A percentile compares a stretch with the other conserved stretches of the same genome.
These are phyloP conservation scores for Gadopsis bispinosus DNA, from an alignment of 2,797 vertebrate species.

Conservation along the genomic window DNA sequence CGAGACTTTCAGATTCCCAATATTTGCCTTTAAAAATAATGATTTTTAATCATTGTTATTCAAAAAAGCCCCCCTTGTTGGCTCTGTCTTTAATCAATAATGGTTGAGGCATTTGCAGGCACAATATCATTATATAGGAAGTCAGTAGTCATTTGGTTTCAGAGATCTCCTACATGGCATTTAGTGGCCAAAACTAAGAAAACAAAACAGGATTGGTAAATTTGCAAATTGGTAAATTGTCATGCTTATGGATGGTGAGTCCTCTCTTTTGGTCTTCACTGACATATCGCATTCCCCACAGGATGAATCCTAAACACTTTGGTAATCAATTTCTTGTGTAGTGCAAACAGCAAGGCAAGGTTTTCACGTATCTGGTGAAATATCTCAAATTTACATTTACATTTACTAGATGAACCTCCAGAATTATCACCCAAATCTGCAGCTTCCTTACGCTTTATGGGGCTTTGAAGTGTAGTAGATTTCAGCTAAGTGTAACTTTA, in stretches of 20 bases:
- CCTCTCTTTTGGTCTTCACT: too few species aligned
- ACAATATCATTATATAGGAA: slow-evolving; percentile 1
- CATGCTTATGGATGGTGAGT: too few species aligned
- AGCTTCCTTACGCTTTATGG: too few species aligned
- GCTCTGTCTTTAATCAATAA: slow-evolving; percentile 33
- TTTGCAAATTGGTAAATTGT: not conserved
- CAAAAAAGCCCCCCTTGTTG: not conserved
- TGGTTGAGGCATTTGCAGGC: slow-evolving; percentile 20
- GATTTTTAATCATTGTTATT: slow-evolving; percentile 29
- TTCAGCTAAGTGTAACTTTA: too few species aligned
- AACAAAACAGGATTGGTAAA: not conserved
- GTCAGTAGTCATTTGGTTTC: slow-evolving; percentile 1
- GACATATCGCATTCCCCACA: not conserved
- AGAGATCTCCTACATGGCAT: not conserved
- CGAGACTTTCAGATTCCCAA: slow-evolving; percentile 2
- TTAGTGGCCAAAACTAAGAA: not conserved
- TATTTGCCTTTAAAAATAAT: slow-evolving; percentile 25
- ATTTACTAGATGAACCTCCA: not conserved
- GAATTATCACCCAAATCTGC: not conserved
- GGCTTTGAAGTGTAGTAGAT: too few species aligned
- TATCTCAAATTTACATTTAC: not conserved
- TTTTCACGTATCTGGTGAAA: not conserved
- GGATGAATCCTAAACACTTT: not conserved
- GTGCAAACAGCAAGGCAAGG: not conserved
- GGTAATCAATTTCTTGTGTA: too few species aligned